These are phyloP conservation scores for Anas platyrhynchos DNA, from an alignment of 2,113 vertebrate species.

Conservation along the genomic window DNA sequence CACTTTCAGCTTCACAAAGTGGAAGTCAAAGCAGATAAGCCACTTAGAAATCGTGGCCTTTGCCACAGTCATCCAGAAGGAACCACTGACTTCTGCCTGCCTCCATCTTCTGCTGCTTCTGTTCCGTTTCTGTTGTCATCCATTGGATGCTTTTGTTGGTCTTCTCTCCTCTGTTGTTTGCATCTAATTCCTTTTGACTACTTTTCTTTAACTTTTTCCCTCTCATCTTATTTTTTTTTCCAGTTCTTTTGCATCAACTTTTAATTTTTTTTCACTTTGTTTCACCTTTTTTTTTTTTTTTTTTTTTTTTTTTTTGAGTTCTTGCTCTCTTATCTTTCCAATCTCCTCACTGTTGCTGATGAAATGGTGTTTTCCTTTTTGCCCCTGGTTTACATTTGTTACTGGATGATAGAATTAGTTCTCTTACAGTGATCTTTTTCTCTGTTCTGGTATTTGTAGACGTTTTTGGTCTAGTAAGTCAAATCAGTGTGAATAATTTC, in stretches of 20 bases:
- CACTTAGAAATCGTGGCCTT: neutral
- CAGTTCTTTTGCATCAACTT: neutral
- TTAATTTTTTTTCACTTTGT: neutral
- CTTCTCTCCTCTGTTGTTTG: neutral
- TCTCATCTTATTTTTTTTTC: neutral
- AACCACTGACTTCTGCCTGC: neutral
- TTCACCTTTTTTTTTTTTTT: neutral
- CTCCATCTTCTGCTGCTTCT: neutral
- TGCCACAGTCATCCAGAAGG: fast-evolving
- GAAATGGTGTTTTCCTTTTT: neutral
- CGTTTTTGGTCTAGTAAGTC: neutral
- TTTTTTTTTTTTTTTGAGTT: neutral
- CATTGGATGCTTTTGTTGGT: neutral
- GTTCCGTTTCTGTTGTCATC: neutral
- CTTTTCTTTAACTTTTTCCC: neutral
- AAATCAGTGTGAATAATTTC: neutral
- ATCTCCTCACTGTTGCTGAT: neutral
- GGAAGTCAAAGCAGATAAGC: neutral
- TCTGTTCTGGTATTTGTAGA: neutral
- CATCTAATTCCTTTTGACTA: neutral
- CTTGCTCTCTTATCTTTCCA: neutral
- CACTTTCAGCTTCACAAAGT: fast-evolving
- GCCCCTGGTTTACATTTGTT: neutral
- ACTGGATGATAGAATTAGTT: neutral
- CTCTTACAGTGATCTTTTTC: too few relatives aligned